phyloP scores from a whole-genome alignment of 2,797 vertebrate species.

The Pipistrellus pygmaeus region DNA sequence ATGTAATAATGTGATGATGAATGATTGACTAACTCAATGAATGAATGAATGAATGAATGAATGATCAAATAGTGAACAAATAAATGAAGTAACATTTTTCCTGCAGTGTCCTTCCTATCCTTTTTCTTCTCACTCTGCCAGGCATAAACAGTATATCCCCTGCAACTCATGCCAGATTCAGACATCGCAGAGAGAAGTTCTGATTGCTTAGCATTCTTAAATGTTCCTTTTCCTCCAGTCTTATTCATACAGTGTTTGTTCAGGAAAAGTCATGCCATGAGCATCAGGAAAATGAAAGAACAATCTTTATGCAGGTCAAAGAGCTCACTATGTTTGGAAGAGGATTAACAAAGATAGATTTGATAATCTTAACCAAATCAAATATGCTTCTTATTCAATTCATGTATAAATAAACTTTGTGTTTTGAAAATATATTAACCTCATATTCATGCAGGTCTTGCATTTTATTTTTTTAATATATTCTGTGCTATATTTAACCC shows the following conservation, averaged over 20 bases:
- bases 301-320: not conserved
- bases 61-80: not conserved
- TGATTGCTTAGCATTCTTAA: not conserved
- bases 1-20: not conserved
- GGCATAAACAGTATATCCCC: not conserved
- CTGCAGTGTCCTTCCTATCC: not conserved
- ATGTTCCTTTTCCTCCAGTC: not conserved
- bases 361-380: constrained; percentile 9
- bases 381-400: not conserved
- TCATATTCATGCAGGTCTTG: not conserved
- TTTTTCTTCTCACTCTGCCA: not conserved
- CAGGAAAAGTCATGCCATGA: not conserved
- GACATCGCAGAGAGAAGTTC: not conserved
- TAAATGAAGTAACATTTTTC: not conserved
- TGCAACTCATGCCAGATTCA: not conserved
- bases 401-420: not conserved
- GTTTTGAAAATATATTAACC: not conserved
- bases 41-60: not conserved
- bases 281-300: not conserved
- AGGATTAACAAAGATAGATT: not conserved
- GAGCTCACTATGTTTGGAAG: not conserved
- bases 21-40: not conserved
- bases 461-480: not conserved
- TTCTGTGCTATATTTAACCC: not conserved
- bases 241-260: not conserved